Base-by-base conservation (phyloP, 2,113 vertebrate species). In the Ia io region DNA sequence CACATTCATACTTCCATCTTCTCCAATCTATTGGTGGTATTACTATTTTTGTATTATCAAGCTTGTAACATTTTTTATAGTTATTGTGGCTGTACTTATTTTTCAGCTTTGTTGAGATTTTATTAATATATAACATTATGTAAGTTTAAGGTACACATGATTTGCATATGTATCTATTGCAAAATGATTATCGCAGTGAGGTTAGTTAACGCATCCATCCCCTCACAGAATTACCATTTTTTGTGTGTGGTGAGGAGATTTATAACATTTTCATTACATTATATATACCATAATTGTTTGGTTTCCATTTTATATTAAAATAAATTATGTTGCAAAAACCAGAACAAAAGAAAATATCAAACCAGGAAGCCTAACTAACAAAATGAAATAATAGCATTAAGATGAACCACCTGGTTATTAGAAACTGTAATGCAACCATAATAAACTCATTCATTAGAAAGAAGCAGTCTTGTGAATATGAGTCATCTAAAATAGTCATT, bases 261-360 rank as follows among this genome's bases (percentile, higher is more conserved):
- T 93, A 17, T 56, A 79, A 69, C 14, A 25, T 92, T 96, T 95
- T 92, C 28, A 82, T 90, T 94, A 37, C 14, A 79, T 85, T 92
- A 65, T 35, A 6, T 80, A n/a, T n/a, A 74, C 49, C 4, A 23
- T 25, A 76, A 35, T 65, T 32, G 11, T 78, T 91, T 91, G 42
- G 65, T 30, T 93, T 89, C 25, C 8, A 17, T 59, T 91, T 91
- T 35, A 80, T 91, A 71, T 67, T 91, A 84, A 83, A 92, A 79
- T 78, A 89, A 59, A 74, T 94, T 40, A 88, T 22, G 6, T 76
- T 44, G 74, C 20, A 59, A 89, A 93, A 84, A 49, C 11, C 9
- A 56, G 63, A 87, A 79, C 69, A 84, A 96, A 89, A 91, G 78
- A 86, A 95, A 89, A 32, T 71, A 42, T 78, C 53, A 91, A 84